Percentiles rank a stretch among this genome's conserved stretches.
Conservation (phyloP, 1,140 invertebrate genomes). For the Drosophila teissieri region DNA sequence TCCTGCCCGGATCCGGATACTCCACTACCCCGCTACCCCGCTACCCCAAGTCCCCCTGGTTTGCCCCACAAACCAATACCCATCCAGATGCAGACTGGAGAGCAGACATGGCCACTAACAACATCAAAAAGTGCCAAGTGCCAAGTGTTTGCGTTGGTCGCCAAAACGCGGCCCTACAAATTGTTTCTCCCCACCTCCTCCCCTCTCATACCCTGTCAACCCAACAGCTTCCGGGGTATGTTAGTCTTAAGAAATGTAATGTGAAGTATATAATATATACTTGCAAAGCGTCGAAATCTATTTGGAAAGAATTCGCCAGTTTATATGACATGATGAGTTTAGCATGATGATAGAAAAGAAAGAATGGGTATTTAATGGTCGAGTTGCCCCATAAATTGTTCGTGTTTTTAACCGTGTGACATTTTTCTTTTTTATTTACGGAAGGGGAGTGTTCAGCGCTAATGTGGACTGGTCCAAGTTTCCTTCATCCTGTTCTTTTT, state of each 20-base stretch:
- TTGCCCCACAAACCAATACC: background rate
- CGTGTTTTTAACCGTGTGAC: slow-evolving; percentile 43
- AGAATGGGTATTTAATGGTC: background rate
- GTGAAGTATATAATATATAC: too few relatives aligned
- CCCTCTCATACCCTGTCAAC: slow-evolving; percentile 6
- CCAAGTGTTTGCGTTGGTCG: slow-evolving; percentile 76
- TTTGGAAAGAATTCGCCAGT: background rate
- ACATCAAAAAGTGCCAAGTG: slow-evolving; percentile 79
- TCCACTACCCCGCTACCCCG: background rate
- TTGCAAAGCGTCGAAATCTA: too few relatives aligned
- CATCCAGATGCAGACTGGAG: slow-evolving; percentile 24
- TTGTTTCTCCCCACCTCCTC: slow-evolving; percentile 13
- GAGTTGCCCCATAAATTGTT: background rate
- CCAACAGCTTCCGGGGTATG: background rate
- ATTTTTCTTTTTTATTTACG: slow-evolving; percentile 54
- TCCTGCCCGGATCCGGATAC: slow-evolving; percentile 1
- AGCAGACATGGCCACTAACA: slow-evolving; percentile 77
- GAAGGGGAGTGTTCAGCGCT: slow-evolving; percentile 36
- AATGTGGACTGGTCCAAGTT: slow-evolving; percentile 59
- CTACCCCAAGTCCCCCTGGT: background rate
- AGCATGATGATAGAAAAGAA: too few relatives aligned
- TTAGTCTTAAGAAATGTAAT: background rate
- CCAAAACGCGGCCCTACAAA: slow-evolving; percentile 55
- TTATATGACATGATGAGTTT: too few relatives aligned
- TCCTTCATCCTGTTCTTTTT: slow-evolving; percentile 26